Evolutionary conservation across 2,888 invertebrate species (phyloP).

Genomic region (Drosophila paramelanica): DNA sequence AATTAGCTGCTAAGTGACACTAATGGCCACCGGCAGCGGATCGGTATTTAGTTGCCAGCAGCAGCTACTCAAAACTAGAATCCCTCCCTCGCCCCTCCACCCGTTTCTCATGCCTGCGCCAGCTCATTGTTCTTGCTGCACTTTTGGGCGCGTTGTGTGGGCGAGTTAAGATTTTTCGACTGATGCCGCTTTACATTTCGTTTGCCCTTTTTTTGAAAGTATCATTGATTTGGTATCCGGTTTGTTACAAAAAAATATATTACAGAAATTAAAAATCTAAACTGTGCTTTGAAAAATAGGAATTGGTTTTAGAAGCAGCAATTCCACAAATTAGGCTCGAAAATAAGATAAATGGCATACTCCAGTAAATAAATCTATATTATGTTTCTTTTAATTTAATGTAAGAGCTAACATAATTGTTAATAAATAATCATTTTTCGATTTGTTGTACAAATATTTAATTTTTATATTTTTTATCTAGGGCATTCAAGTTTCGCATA

Average conservation of each 20-base stretch:
- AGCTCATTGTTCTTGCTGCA: constrained; percentile 21
- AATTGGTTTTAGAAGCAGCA: too few relatives aligned
- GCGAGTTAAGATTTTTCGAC: constrained; percentile 37
- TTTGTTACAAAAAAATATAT: background rate
- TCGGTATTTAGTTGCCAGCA: constrained; percentile 29
- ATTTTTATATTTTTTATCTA: background rate
- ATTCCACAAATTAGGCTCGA: too few relatives aligned
- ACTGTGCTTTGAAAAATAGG: too few relatives aligned
- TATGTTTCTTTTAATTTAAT: too few relatives aligned
- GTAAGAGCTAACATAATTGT: too few relatives aligned
- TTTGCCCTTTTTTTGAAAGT: constrained; percentile 11
- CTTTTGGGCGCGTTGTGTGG: constrained; percentile 53
- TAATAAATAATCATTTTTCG: too few relatives aligned
- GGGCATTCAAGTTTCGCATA: constrained; percentile 19
- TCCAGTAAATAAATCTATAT: too few relatives aligned
- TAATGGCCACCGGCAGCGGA: constrained; percentile 68
- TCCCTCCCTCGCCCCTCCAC: background rate
- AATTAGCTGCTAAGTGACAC: constrained; percentile 83
- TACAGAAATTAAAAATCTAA: too few relatives aligned
- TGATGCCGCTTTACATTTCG: constrained; percentile 18
- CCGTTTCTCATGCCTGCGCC: background rate
- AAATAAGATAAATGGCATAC: too few relatives aligned
- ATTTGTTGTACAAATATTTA: too few relatives aligned
- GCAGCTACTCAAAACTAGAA: constrained; percentile 31
- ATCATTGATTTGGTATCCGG: background rate